phyloP scores from a whole-genome alignment of 2,113 vertebrate genomes.

The Noctilio leporinus region DNA sequence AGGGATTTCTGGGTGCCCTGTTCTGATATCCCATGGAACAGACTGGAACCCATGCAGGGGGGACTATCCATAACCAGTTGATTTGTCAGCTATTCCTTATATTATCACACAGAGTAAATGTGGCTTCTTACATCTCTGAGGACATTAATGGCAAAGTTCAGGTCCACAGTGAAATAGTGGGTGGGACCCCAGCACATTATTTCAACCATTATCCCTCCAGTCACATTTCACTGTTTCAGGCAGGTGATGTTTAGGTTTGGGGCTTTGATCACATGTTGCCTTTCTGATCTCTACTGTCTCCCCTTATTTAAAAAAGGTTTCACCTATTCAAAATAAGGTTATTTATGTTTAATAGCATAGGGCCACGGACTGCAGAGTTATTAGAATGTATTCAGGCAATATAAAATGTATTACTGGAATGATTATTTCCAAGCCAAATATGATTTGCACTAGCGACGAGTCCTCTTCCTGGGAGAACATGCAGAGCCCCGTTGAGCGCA shows the following conservation, averaged over 20 bases:
- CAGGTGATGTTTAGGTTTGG: neutral
- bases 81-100: neutral
- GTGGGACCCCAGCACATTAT: neutral
- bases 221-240: neutral
- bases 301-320: neutral
- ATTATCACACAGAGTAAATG: neutral
- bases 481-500: neutral
- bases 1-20: neutral
- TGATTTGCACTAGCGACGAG: neutral
- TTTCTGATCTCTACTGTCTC: neutral
- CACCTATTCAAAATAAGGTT: neutral
- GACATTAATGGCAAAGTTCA: neutral
- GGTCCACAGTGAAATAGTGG: neutral
- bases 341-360: neutral
- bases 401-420: neutral
- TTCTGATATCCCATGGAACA: neutral
- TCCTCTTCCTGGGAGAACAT: neutral
- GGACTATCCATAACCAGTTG: neutral
- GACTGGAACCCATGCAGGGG: neutral
- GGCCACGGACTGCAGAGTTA: conserved; percentile 12
- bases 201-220: neutral
- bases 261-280: neutral
- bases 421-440: neutral
- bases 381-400: neutral
- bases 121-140: neutral